Evolutionary conservation across 2,888 invertebrate genomes (phyloP).

Genomic region (Acronicta leporina): DNA sequence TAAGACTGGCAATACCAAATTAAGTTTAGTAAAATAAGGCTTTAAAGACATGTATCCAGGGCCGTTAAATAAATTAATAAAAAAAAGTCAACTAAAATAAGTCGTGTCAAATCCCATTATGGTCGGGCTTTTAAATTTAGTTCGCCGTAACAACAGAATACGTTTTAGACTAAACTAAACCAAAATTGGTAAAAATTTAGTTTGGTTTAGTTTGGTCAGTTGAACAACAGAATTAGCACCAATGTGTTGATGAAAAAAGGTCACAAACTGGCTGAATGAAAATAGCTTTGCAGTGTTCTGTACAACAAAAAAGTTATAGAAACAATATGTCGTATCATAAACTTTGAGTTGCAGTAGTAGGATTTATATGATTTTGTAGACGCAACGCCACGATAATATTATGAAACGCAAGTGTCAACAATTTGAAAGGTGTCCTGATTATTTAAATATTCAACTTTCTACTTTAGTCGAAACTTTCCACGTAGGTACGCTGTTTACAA

Average conservation of each 20-base stretch:
- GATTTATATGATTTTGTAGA: conserved; percentile 34
- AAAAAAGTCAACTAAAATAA: too few species aligned
- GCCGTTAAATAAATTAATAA: too few species aligned
- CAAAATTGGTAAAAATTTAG: too few species aligned
- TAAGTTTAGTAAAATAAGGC: too few species aligned
- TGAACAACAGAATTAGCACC: too few species aligned
- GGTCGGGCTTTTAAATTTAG: too few species aligned
- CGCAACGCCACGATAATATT: conserved; percentile 61
- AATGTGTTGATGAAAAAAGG: conserved; percentile 27
- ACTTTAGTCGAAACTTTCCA: conserved; percentile 57
- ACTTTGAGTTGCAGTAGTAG: conserved; percentile 7
- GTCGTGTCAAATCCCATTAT: too few species aligned
- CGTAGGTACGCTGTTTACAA: conserved; percentile 52
- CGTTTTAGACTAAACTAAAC: too few species aligned
- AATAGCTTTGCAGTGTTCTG: conserved; percentile 17
- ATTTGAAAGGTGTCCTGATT: conserved; percentile 66
- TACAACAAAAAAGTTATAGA: conserved; percentile 36
- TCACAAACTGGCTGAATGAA: conserved; percentile 26
- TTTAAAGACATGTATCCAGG: too few species aligned
- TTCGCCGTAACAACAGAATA: too few species aligned
- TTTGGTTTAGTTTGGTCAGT: too few species aligned
- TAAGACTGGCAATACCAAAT: too few species aligned
- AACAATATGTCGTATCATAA: conserved; percentile 20
- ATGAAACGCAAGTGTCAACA: conserved; percentile 76
- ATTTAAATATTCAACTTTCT: conserved; percentile 67